Evolutionary conservation across 2,888 invertebrate species (phyloP).

Genomic region (Eurytoma californica): DNA sequence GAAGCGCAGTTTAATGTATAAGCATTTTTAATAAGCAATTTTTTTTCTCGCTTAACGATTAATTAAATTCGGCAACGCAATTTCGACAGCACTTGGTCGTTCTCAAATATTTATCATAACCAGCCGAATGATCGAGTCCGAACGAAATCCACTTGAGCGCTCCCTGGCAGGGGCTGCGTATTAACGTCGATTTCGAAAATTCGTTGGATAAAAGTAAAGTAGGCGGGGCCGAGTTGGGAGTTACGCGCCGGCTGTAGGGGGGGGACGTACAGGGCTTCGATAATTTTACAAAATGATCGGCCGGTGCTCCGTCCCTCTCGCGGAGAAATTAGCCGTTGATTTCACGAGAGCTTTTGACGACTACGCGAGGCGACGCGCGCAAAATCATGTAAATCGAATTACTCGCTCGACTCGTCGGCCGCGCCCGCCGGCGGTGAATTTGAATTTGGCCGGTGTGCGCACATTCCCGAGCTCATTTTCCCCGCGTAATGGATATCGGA

Average conservation of each 20-base stretch:
- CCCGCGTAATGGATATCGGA: slow-evolving; percentile 60
- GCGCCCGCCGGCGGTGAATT: slow-evolving; percentile 36
- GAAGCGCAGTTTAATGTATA: too few species aligned
- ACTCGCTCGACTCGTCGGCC: slow-evolving; percentile 13
- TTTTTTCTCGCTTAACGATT: too few species aligned
- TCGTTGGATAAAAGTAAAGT: too few species aligned
- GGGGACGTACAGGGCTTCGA: neutral
- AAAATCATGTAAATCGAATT: slow-evolving; percentile 52
- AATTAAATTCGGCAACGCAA: too few species aligned
- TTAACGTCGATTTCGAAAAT: too few species aligned
- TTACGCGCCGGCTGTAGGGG: neutral
- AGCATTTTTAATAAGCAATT: too few species aligned
- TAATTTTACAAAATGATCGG: neutral
- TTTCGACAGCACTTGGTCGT: too few species aligned
- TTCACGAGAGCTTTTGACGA: slow-evolving; percentile 50
- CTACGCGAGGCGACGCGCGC: slow-evolving; percentile 18
- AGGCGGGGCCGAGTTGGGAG: neutral
- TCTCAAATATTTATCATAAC: too few species aligned
- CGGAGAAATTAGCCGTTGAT: slow-evolving; percentile 41
- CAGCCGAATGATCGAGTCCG: too few species aligned
- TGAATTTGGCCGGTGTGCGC: slow-evolving; percentile 39
- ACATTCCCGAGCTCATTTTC: slow-evolving; percentile 59
- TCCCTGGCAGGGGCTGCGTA: too few species aligned
- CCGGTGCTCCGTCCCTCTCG: neutral
- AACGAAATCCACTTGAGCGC: too few species aligned